phyloP scores from a whole-genome alignment of 2,113 vertebrate genomes.

The Rhinoptilus africanus region DNA sequence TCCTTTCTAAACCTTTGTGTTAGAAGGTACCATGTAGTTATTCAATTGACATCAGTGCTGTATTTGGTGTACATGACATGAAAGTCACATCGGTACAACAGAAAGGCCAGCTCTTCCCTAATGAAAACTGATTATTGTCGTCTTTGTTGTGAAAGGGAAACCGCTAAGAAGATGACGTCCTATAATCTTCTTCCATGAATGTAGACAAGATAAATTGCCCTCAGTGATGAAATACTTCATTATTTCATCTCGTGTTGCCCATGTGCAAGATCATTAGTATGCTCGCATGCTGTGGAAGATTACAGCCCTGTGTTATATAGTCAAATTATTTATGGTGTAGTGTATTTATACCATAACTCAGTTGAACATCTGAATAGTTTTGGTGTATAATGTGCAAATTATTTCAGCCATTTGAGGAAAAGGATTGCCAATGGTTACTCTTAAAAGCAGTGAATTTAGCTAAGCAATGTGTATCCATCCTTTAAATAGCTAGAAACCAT shows the following conservation, averaged over 20 bases:
- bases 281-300: not conserved
- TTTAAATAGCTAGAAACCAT: not conserved
- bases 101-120: not conserved
- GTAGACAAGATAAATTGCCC: conserved; percentile 9
- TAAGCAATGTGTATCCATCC: not conserved
- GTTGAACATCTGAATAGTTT: not conserved
- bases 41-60: not conserved
- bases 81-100: not conserved
- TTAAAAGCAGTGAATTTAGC: not conserved
- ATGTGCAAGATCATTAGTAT: not conserved
- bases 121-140: not conserved
- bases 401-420: not conserved
- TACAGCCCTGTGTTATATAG: not conserved
- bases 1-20: not conserved
- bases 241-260: not conserved
- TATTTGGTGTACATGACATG: not conserved
- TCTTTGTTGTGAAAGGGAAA: conserved; percentile 28
- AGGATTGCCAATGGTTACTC: not conserved
- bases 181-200: not conserved
- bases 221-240: not conserved
- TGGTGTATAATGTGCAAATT: not conserved
- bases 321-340: not conserved
- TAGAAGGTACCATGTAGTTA: not conserved
- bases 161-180: not conserved
- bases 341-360: not conserved